These are phyloP conservation scores for Macrotrachela quadricornifera DNA, from an alignment of 1,140 invertebrate genomes.

Conservation along the genomic window DNA sequence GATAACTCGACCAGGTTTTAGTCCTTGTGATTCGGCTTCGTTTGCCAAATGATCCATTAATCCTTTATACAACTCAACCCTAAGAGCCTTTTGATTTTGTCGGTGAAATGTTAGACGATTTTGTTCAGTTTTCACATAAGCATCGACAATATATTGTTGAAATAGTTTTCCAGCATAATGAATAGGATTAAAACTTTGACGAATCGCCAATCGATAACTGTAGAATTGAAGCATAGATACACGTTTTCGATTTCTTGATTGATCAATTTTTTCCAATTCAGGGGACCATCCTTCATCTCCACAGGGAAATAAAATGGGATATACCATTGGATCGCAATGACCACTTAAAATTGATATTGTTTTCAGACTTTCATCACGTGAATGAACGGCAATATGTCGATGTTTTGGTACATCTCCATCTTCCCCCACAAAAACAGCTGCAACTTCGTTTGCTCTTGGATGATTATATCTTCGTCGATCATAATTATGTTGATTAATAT, in stretches of 20 bases:
- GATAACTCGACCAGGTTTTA: not conserved
- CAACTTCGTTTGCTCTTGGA: conserved; percentile 19
- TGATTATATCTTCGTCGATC: conserved; percentile 18
- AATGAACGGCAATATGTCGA: not conserved
- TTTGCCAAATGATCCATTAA: too few relatives aligned
- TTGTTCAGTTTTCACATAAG: too few relatives aligned
- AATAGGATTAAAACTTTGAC: too few relatives aligned
- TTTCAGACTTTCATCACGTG: not conserved
- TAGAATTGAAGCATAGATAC: not conserved
- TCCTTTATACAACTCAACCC: too few relatives aligned
- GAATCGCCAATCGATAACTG: not conserved
- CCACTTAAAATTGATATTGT: not conserved
- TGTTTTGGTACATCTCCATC: not conserved
- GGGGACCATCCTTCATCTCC: conserved; percentile 1
- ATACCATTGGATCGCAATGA: not conserved
- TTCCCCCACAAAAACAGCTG: conserved; percentile 18
- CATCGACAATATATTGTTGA: too few relatives aligned
- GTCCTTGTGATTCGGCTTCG: not conserved
- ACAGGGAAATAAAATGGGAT: not conserved
- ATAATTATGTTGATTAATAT: not conserved
- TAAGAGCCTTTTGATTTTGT: too few relatives aligned
- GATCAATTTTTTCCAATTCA: too few relatives aligned
- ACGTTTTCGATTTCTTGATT: too few relatives aligned
- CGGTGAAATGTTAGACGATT: too few relatives aligned
- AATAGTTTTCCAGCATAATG: too few relatives aligned